Evolutionary conservation across 1,140 invertebrate genomes (phyloP).

Genomic region (Bombus confusus): DNA sequence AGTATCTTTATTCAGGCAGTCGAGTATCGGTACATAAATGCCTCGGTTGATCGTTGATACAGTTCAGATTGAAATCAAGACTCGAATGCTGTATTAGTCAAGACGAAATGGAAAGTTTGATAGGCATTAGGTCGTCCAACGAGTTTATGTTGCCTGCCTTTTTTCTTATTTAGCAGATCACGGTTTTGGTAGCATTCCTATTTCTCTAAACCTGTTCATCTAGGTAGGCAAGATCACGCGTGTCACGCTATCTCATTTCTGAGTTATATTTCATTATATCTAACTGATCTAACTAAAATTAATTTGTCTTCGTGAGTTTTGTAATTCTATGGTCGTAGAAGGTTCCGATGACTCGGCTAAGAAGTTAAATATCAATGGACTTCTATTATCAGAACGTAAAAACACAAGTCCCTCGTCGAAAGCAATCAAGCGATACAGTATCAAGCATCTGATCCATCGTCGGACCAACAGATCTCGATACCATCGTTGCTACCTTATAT

Average conservation of each 20-base stretch:
- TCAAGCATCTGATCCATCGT: too few relatives aligned
- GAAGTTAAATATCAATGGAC: too few relatives aligned
- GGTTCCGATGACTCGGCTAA: neutral
- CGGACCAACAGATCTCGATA: too few relatives aligned
- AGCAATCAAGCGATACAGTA: too few relatives aligned
- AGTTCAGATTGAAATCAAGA: neutral
- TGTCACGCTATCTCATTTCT: neutral
- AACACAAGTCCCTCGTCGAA: too few relatives aligned
- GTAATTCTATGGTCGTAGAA: neutral
- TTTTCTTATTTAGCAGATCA: too few relatives aligned
- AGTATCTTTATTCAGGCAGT: conserved; percentile 1
- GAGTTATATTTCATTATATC: neutral
- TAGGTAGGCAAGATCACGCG: too few relatives aligned
- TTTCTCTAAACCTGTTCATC: too few relatives aligned
- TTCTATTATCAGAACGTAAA: too few relatives aligned
- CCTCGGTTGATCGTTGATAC: neutral
- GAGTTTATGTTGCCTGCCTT: neutral
- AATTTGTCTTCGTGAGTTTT: too few relatives aligned
- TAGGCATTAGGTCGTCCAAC: neutral
- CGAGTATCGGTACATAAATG: neutral
- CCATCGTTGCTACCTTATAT: too few relatives aligned
- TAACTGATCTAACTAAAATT: neutral
- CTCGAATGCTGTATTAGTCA: neutral
- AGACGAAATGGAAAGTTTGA: neutral
- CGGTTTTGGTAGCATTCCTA: too few relatives aligned